Evolutionary conservation across 2,888 invertebrate genomes (phyloP), one percentile per base, ranked within the genome.

Genomic region (Crocallis elinguaria): DNA sequence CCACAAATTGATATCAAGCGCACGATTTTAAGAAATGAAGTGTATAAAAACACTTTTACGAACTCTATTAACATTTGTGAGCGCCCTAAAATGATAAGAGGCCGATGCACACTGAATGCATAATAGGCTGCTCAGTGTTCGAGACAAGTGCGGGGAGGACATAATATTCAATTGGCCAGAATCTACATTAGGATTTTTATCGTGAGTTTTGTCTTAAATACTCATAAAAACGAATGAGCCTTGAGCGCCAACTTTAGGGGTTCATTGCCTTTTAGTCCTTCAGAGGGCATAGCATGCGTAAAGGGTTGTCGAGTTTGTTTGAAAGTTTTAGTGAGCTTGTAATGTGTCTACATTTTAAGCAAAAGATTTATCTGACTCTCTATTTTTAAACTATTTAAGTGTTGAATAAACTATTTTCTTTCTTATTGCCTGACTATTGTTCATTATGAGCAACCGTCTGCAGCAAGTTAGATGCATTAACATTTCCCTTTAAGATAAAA

Each of bases 11-110:
- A 83, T 86, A 86, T 60, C 80, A 75, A 75, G 70, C 67, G 74
- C 81, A 84, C 84, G 82, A 78, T 81, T 85, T 84, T 82, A 79
- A 82, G 79, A 82, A 82, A 78, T 75, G 74, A 80, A 74, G 79
- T 82, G 79, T 79, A 77, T 76, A 77, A 81, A 76, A 79, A 79
- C 75, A 80, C 75, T 82, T 82, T 75, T 71, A 75, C 57, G 62
- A 68, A 71, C 62, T 66, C 69, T 70, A 79, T 79, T 79, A 79
- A 67, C 72, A 73, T 73, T 75, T 76, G 67, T 68, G 62, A 59
- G 65, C 67, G 62, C 67, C 67, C 57, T 73, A 73, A 79, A 77
- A 82, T 82, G 79, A 78, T 80, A 78, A 73, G 77, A 68, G 59
- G 67, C 52, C 48, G 58, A 43, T 71, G 69, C 67, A 65, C 49